Evolutionary conservation across 1,140 invertebrate genomes (phyloP), one percentile per base, ranked within the genome.

Genomic region (Drosophila pallidifrons): DNA sequence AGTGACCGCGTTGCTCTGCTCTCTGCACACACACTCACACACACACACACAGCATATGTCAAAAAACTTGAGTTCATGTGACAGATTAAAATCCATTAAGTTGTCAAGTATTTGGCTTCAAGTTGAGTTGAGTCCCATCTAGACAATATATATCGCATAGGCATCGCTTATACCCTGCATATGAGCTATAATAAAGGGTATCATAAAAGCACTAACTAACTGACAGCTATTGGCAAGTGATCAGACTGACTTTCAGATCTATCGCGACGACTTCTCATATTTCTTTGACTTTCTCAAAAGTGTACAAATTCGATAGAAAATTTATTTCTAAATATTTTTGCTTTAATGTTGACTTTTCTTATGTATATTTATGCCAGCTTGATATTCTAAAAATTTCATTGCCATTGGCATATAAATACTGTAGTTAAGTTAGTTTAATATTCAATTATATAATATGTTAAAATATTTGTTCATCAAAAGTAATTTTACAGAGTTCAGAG

Each of bases 61-160:
- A 88, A 77, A 88, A 25, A 83, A 83, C 55, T 88, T 89, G 85
- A 88, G 74, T 85, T 77, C 81, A 78, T 89, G 85, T 89, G 85
- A 89, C 85, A 89, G 85, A 89, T 89, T 89, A 89, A 89, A 89
- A 89, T 89, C 85, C 85, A 89, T 89, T 89, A 89, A 89, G 85
- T 90, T 89, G 85, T 89, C 85, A 89, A 74, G 71, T 55, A 30
- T 60, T 41, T 41, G 59, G 32, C 35, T 10, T 38, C 7, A 25
- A 8, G 35, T 3, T 49, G 55, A 70, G 66, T 61, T 67, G 69
- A 52, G 54, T 16, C 58, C 47, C 32, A 57, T 15, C 32, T 47
- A 61, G 13, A 59, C 55, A 55, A 45, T 54, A 25, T 46, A 38
- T 46, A 38, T 38, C n/a, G 57, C 32, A 35, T 25, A 25, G 20